phyloP scores from a whole-genome alignment of 1,140 invertebrate genomes.

The Druon quercuslanigerum region DNA sequence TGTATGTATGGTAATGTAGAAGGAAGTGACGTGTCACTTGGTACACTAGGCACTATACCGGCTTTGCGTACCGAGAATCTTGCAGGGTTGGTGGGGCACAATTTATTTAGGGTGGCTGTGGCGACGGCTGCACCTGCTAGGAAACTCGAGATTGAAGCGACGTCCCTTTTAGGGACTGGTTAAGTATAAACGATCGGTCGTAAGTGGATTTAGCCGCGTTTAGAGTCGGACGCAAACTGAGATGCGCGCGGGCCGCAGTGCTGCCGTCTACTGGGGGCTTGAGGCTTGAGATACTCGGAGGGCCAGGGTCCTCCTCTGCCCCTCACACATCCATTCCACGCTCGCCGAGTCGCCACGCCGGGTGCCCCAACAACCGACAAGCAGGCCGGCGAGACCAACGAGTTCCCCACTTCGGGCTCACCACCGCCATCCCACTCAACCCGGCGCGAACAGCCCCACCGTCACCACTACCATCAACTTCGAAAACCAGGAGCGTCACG shows the following conservation, averaged over 20 bases:
- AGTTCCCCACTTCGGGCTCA: neutral
- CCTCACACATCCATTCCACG: conserved; percentile 18
- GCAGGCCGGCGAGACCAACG: conserved; percentile 35
- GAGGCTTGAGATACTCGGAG: conserved; percentile 45
- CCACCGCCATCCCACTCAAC: conserved; percentile 34
- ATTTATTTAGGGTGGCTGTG: neutral
- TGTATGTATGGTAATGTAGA: neutral
- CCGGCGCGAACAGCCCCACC: conserved; percentile 37
- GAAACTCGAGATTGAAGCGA: neutral
- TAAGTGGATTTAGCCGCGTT: conserved; percentile 36
- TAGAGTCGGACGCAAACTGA: conserved; percentile 55
- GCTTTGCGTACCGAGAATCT: conserved; percentile 41
- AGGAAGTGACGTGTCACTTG: conserved; percentile 33
- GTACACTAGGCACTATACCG: conserved; percentile 50
- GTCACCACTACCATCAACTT: conserved; percentile 41
- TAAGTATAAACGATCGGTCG: conserved; percentile 13
- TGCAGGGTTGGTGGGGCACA: conserved; percentile 12
- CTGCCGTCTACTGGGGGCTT: conserved; percentile 73
- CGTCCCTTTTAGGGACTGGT: conserved; percentile 7
- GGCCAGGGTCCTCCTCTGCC: conserved; percentile 41
- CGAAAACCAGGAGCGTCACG: conserved; percentile 61
- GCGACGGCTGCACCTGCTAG: conserved; percentile 12
- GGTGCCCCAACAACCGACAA: conserved; percentile 10
- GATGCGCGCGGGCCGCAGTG: conserved; percentile 73
- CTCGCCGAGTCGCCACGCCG: conserved; percentile 33